Percentiles rank a stretch among this genome's conserved stretches.
phyloP scores from a whole-genome alignment of 2,113 vertebrate species.

The Gobiocypris rarus region DNA sequence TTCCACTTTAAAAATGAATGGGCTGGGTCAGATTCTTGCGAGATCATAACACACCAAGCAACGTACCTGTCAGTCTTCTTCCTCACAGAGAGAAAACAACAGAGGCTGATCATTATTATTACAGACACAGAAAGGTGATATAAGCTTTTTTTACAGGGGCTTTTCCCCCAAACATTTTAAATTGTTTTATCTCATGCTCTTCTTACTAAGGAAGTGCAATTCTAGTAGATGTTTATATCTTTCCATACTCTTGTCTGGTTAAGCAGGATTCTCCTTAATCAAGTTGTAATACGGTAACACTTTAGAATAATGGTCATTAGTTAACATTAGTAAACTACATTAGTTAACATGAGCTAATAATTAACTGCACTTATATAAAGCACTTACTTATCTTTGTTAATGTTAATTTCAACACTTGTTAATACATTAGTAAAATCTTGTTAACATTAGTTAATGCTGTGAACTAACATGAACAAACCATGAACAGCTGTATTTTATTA shows the following conservation, averaged over 20 bases:
- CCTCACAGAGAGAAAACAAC: background rate
- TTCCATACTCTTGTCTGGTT: background rate
- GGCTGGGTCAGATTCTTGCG: background rate
- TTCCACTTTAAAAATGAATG: background rate
- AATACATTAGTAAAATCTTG: too few relatives aligned
- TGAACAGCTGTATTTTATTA: too few relatives aligned
- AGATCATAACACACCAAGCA: background rate
- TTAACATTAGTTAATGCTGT: too few relatives aligned
- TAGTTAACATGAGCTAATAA: too few relatives aligned
- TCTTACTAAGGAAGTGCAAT: background rate
- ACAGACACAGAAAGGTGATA: background rate
- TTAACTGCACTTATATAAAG: too few relatives aligned
- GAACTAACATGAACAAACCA: too few relatives aligned
- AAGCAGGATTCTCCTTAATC: too few relatives aligned
- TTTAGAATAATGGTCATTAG: too few relatives aligned
- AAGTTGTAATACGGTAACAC: too few relatives aligned
- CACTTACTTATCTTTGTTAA: too few relatives aligned
- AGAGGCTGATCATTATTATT: background rate
- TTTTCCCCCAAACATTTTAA: background rate
- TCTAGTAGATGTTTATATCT: background rate
- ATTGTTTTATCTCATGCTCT: background rate
- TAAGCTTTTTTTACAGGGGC: background rate
- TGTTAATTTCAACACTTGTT: too few relatives aligned
- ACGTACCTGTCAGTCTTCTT: background rate
- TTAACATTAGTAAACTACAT: too few relatives aligned